A percentile compares a stretch with the other conserved stretches of the same genome.
These are phyloP conservation scores for Phymanthus crucifer DNA, from an alignment of 92 coral and sea anemone genomes.

Conservation along the genomic window DNA sequence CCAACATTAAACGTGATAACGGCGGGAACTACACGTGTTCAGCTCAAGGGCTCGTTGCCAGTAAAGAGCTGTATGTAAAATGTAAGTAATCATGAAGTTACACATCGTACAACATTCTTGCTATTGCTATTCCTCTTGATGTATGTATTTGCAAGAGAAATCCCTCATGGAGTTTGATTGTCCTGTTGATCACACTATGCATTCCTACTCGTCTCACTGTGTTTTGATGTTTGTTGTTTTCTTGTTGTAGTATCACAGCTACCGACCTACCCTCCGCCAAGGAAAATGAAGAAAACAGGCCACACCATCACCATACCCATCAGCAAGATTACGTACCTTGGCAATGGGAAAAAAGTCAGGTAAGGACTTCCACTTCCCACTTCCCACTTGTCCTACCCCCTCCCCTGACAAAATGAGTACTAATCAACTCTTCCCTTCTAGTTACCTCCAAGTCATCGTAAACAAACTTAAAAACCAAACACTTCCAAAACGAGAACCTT, in stretches of 20 bases:
- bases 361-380: too few species aligned
- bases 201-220: too few species aligned
- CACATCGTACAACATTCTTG: too few species aligned
- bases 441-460: background rate
- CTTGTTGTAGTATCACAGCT: background rate
- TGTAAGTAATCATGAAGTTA: background rate
- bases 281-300: background rate
- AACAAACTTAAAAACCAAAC: background rate
- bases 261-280: constrained; percentile 33
- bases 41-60: background rate
- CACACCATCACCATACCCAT: constrained; percentile 12
- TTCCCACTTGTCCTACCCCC: too few species aligned
- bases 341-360: constrained; percentile 31
- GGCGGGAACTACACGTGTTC: constrained; percentile 41
- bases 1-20: constrained; percentile 27
- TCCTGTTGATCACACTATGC: background rate
- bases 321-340: constrained; percentile 8
- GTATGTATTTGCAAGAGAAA: too few species aligned
- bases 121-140: too few species aligned
- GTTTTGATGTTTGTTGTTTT: background rate
- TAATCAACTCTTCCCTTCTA: background rate
- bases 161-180: too few species aligned
- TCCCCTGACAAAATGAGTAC: too few species aligned
- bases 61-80: constrained; percentile 7
- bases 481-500: background rate